Evolutionary conservation across 2,888 invertebrate genomes (phyloP).

Genomic region (Conistra vaccinii): DNA sequence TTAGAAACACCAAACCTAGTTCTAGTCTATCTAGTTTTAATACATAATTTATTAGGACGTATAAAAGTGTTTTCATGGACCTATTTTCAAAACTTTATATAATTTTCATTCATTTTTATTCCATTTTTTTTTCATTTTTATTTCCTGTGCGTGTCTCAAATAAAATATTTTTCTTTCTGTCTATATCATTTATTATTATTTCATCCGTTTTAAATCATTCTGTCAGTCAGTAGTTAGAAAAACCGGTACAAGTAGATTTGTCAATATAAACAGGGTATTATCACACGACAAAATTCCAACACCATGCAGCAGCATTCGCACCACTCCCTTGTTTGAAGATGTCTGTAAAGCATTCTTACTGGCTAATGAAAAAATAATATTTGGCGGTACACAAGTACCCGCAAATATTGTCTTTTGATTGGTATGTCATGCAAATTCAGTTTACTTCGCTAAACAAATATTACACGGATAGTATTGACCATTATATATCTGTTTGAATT

Average conservation of each 20-base stretch:
- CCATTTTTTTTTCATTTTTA: too few relatives aligned
- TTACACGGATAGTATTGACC: slow-evolving; percentile 28
- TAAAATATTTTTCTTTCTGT: too few relatives aligned
- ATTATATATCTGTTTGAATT: slow-evolving; percentile 40
- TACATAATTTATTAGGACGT: too few relatives aligned
- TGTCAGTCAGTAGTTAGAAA: neutral
- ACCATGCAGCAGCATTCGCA: neutral
- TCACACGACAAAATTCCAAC: slow-evolving; percentile 1
- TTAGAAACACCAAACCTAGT: neutral
- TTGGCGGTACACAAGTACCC: slow-evolving; percentile 23
- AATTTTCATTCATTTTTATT: too few relatives aligned
- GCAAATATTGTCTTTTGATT: slow-evolving; percentile 55
- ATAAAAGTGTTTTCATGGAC: too few relatives aligned
- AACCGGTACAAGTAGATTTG: neutral
- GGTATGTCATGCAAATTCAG: slow-evolving; percentile 49
- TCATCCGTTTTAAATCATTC: neutral
- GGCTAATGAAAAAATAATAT: slow-evolving; percentile 61
- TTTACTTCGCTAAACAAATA: slow-evolving; percentile 47
- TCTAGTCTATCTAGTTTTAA: neutral
- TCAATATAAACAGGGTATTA: slow-evolving; percentile 1
- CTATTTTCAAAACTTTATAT: too few relatives aligned
- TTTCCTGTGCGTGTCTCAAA: too few relatives aligned
- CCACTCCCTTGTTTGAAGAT: slow-evolving; percentile 43
- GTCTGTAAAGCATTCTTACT: slow-evolving; percentile 23
- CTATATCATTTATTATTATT: too few relatives aligned